Percentiles rank a stretch among this genome's conserved stretches.
Evolutionary conservation across 2,113 vertebrate species (phyloP).

Genomic region (Struthidea cinerea): DNA sequence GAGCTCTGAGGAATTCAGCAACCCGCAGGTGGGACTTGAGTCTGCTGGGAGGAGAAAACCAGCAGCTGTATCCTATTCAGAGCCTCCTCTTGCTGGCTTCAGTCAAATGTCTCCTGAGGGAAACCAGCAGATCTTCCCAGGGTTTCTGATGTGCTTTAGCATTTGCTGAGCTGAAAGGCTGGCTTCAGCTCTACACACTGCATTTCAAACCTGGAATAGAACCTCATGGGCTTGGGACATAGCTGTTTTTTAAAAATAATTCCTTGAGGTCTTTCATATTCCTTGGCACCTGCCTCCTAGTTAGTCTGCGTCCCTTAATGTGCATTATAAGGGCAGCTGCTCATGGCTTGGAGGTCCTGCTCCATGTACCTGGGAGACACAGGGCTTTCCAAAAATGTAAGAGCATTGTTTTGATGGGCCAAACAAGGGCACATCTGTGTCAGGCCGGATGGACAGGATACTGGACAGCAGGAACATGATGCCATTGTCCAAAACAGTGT

Average conservation of each 20-base stretch:
- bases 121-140: background rate
- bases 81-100: background rate
- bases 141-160: background rate
- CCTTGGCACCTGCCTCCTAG: background rate
- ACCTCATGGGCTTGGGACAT: background rate
- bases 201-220: background rate
- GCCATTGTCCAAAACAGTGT: background rate
- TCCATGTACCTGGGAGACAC: fast-evolving
- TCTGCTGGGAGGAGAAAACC: background rate
- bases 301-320: background rate
- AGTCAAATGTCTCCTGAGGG: background rate
- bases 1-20: background rate
- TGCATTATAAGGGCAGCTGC: background rate
- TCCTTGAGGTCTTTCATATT: background rate
- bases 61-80: background rate
- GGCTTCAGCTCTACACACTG: background rate
- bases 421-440: background rate
- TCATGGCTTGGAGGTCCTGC: background rate
- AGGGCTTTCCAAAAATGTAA: background rate
- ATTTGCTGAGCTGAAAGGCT: background rate
- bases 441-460: background rate
- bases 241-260: background rate
- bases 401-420: background rate
- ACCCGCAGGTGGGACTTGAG: background rate
- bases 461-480: background rate